Percentiles rank a stretch among this genome's conserved stretches.
phyloP scores from a whole-genome alignment of 2,113 vertebrate genomes.

The Tetraodon nigroviridis region DNA sequence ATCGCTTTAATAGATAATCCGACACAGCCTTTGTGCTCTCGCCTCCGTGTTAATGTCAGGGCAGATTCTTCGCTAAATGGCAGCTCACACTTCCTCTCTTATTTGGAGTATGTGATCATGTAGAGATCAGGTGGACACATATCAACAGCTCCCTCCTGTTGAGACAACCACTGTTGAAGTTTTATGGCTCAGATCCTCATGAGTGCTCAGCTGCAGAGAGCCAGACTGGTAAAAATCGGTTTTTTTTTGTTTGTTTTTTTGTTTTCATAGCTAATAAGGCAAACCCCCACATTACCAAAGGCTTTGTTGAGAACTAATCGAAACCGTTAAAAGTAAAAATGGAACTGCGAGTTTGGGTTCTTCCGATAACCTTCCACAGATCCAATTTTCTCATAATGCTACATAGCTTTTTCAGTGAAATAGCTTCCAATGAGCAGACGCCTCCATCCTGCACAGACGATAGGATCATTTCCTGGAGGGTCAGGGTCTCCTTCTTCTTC shows the following conservation, averaged over 20 bases:
- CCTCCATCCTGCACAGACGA: constrained; percentile 19
- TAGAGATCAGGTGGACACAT: constrained; percentile 68
- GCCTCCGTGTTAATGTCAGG: constrained; percentile 24
- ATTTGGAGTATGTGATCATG: constrained; percentile 45
- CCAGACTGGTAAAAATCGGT: constrained; percentile 23
- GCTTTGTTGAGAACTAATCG: constrained; percentile 54
- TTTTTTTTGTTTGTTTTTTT: too few relatives aligned
- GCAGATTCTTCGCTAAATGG: constrained; percentile 31
- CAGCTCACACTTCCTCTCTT: constrained; percentile 43
- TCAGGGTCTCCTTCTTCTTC: constrained; percentile 39
- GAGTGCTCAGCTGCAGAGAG: constrained; percentile 41
- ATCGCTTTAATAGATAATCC: constrained; percentile 15
- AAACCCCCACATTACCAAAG: constrained; percentile 16
- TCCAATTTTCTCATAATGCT: constrained; percentile 53
- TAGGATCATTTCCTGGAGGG: constrained; percentile 32
- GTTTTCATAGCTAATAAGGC: constrained; percentile 39
- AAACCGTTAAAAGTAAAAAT: constrained; percentile 54
- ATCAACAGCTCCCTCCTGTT: constrained; percentile 68
- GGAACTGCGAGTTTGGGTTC: constrained; percentile 36
- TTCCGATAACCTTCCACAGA: constrained; percentile 54
- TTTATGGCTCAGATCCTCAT: constrained; percentile 43
- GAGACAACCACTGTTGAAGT: constrained; percentile 38
- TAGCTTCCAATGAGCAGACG: constrained; percentile 29
- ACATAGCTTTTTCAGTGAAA: constrained; percentile 46
- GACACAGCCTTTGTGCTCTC: constrained; percentile 18